phyloP scores from a whole-genome alignment of 1,140 invertebrate genomes.

The Pseudomyrmex sp. region DNA sequence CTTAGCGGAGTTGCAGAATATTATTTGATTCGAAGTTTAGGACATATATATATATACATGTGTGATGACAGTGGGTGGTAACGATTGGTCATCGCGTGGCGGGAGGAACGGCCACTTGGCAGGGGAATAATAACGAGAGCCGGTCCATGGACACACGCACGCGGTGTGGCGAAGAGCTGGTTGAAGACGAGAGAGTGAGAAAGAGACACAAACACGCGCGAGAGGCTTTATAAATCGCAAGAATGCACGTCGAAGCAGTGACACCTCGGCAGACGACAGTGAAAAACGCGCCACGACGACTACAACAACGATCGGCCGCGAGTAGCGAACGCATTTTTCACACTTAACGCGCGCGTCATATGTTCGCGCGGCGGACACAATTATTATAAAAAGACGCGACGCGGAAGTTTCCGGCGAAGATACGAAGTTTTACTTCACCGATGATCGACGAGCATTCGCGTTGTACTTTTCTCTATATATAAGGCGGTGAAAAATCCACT shows the following conservation, averaged over 20 bases:
- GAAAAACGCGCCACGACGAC: conserved; percentile 46
- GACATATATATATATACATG: background rate
- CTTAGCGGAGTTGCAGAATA: background rate
- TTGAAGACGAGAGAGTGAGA: conserved; percentile 67
- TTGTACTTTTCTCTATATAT: background rate
- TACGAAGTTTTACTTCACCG: conserved; percentile 10
- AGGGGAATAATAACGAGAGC: conserved; percentile 73
- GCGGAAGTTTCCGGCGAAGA: conserved; percentile 15
- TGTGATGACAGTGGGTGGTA: conserved; percentile 50
- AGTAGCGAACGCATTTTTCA: conserved; percentile 6
- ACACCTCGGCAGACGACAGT: conserved; percentile 75
- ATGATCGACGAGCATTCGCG: conserved; percentile 30
- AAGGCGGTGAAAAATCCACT: background rate
- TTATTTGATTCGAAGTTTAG: background rate
- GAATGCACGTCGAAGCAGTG: conserved; percentile 80
- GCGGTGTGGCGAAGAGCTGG: conserved; percentile 49
- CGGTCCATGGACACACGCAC: conserved; percentile 55
- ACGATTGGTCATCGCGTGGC: conserved; percentile 30
- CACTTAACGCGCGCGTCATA: background rate
- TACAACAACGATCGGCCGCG: background rate
- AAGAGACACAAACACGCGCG: background rate
- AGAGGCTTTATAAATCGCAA: conserved; percentile 83
- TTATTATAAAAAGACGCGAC: background rate
- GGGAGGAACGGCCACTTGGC: conserved; percentile 67
- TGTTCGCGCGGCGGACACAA: background rate